Evolutionary conservation across 2,113 vertebrate genomes (phyloP).

Genomic region (Pedetes capensis): DNA sequence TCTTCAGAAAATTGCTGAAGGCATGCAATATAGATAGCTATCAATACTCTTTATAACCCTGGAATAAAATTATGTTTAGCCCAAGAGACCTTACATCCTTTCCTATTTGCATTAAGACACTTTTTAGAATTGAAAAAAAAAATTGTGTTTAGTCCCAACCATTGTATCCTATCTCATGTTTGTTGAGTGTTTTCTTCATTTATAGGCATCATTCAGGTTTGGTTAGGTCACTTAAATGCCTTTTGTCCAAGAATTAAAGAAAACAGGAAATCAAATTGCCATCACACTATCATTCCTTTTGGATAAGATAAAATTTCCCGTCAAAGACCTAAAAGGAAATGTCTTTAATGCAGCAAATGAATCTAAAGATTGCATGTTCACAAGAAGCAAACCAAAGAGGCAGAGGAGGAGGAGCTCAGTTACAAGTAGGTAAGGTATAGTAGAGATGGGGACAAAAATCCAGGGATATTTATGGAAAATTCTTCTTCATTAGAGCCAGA

Average conservation of each 20-base stretch:
- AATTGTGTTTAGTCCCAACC: neutral
- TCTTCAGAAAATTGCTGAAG: slow-evolving; percentile 6
- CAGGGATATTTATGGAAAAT: neutral
- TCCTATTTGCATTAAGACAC: neutral
- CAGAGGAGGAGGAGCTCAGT: neutral
- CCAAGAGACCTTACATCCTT: neutral
- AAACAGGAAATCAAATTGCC: neutral
- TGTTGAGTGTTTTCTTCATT: neutral
- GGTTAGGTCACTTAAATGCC: neutral
- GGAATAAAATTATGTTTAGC: slow-evolving; percentile 12
- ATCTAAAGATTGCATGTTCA: neutral
- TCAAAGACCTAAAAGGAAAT: neutral
- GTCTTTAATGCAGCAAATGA: neutral
- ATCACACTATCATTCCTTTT: neutral
- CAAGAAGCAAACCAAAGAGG: neutral
- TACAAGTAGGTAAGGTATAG: neutral
- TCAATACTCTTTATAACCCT: neutral
- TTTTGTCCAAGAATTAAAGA: neutral
- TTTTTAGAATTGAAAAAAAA: neutral
- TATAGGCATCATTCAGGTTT: neutral
- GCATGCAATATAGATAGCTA: neutral
- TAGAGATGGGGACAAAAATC: neutral
- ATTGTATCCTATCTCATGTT: neutral
- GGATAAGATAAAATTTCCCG: neutral
- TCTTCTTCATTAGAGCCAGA: neutral